Evolutionary conservation across 2,797 vertebrate species (phyloP), one percentile per base, ranked within the genome.

Genomic region (Gila robusta): DNA sequence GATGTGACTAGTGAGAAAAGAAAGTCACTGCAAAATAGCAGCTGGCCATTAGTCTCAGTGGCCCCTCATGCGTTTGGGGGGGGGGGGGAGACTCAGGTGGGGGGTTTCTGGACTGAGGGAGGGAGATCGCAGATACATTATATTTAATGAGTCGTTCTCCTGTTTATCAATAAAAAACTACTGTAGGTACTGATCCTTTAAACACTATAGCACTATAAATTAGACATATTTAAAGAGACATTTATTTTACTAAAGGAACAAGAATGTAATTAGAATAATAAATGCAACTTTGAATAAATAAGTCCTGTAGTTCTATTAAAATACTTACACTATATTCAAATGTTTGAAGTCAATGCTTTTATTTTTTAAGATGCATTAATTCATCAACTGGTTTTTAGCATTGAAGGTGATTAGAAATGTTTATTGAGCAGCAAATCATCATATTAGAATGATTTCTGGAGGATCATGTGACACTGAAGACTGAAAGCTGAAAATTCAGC

Each of bases 11-110:
- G 39, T 85, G 77, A 83, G 73, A 91, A 88, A 89, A 54, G 73
- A 87, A 85, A 91, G 87, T 83, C 76, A 84, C 84, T 67, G 78
- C 82, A 87, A 88, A 88, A 87, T 82, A 90, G 87, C 89, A 91
- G 88, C 89, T 91, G 90, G 88, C 87, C 89, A 84, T 88, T 85
- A 89, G 90, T 89, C 89, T 89, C 85, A 88, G 88, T 86, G 86
- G 87, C 88, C 88, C 87, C 89, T 89, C 83, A 87, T 89, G 76
- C 83, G 79, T 62, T 86, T 21, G 49, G 17, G 17, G 17, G 17
- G 54, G 8, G 32, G 84, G 80, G 86, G 81, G 66, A 37, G 77
- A 79, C 66, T 86, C 87, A 84, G 26, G 66, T 70, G 79, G 81
- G 35, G 70, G 83, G 67, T 4, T 85, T 79, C 81, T 86, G 82